Evolutionary conservation across 1,140 invertebrate genomes (phyloP), one percentile per base, ranked within the genome.

Genomic region (Melitaea cinxia): DNA sequence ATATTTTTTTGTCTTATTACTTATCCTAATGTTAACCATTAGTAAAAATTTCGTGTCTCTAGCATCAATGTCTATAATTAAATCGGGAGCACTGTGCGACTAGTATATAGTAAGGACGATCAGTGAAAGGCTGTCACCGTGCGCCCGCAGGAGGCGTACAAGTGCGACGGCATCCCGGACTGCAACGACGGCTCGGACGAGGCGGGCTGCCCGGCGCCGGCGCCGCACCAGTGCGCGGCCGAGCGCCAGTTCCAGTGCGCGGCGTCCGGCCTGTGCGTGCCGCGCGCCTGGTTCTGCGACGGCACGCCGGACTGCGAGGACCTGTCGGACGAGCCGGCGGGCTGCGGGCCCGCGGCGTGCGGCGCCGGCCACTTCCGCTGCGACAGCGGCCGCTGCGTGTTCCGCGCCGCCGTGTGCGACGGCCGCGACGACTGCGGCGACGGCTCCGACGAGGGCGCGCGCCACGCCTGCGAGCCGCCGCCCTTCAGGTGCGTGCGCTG

Each of bases 351-450:
- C 75, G 93, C 94, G 35, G 93, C 93, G 26, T 97, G 95, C 80
- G 94, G 94, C 15, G 91, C 92, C 19, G 96, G 95, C 39, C 96
- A 96, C 89, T 97, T 95, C 89, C 96, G 95, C 75, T 97, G 96
- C 83, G 94, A 95, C 63, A 99, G 98, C 85, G 94, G 94, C 0
- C 94, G 96, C 17, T 99, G 98, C 83, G 94, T 99, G 0, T 97
- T 97, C 87, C 96, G 97, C 79, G 95, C 97, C 0, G 98, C 98
- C 89, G 96, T 99, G 23, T 99, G 99, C 89, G 98, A 99, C 84
- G 97, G 97, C 0, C 95, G 95, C 72, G 96, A 99, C 83, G 98
- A 99, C 85, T 99, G 99, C 85, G 96, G 96, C 0, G 98, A 99
- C 88, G 94, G 94, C 50, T 97, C 96, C 0, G 98, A 99, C 87